Evolutionary conservation across 1,140 invertebrate species (phyloP).

Genomic region (Adelges cooleyi): DNA sequence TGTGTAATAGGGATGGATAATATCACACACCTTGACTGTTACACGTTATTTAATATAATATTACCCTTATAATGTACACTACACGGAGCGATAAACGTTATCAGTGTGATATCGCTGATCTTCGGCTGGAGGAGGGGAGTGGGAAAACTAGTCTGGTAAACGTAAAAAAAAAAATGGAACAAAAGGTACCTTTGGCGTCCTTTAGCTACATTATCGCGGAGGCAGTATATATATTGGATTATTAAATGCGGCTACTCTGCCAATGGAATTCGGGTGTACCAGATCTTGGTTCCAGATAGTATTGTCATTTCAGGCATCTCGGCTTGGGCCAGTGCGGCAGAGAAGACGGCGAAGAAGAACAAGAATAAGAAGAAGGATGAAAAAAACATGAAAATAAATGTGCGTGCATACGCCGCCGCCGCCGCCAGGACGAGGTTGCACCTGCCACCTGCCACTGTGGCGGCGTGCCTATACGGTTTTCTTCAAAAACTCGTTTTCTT

Average conservation of each 20-base stretch:
- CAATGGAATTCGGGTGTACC: conserved; percentile 21
- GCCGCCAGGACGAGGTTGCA: conserved; percentile 11
- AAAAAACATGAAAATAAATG: background rate
- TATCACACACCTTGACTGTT: too few relatives aligned
- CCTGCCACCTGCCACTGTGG: conserved; percentile 16
- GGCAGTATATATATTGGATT: background rate
- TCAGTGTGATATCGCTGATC: too few relatives aligned
- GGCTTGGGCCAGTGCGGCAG: background rate
- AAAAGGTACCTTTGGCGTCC: background rate
- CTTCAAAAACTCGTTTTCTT: conserved; percentile 26
- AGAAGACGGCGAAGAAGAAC: background rate
- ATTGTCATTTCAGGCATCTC: conserved; percentile 17
- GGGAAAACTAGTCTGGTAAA: too few relatives aligned
- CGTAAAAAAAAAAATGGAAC: background rate
- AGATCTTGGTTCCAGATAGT: conserved; percentile 20
- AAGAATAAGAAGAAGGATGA: background rate
- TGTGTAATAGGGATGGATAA: too few relatives aligned
- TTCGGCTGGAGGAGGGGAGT: too few relatives aligned
- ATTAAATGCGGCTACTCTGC: background rate
- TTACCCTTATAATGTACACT: too few relatives aligned
- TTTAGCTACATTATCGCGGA: background rate
- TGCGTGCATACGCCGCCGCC: background rate
- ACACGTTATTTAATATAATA: too few relatives aligned
- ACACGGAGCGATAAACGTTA: too few relatives aligned
- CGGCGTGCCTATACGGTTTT: conserved; percentile 15